Evolutionary conservation across 2,113 vertebrate species (phyloP).

Genomic region (Syngnathoides biaculeatus): DNA sequence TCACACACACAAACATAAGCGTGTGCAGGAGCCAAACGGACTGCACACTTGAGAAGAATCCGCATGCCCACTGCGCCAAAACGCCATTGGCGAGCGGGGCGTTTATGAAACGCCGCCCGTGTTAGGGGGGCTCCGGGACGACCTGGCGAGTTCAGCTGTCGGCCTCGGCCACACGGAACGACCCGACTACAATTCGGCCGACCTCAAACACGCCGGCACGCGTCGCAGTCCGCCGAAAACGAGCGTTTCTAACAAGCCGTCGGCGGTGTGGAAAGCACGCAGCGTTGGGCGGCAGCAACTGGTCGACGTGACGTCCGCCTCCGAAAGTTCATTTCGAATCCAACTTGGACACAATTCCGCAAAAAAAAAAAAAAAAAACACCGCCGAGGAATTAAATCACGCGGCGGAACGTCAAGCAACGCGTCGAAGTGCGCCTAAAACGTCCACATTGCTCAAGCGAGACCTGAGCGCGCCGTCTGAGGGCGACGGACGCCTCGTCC

Average conservation of each 20-base stretch:
- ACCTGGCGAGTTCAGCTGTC: accelerated
- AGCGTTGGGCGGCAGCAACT: neutral
- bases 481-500: conserved; percentile 17
- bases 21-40: conserved; percentile 28
- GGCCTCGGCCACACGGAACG: no score
- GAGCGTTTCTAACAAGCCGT: conserved; percentile 14
- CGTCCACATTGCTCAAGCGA: conserved; percentile 22
- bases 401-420: accelerated
- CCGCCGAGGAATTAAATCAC: accelerated
- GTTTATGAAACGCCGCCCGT: neutral
- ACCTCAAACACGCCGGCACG: accelerated
- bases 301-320: conserved; percentile 7
- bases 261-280: neutral
- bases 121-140: accelerated
- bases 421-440: conserved; percentile 7
- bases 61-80: conserved; percentile 10
- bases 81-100: neutral
- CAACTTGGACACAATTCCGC: neutral
- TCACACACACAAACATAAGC: conserved; percentile 20
- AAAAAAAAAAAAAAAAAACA: no score
- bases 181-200: conserved; percentile 21
- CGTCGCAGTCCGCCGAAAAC: neutral
- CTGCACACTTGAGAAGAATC: conserved; percentile 38
- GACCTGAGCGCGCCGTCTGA: conserved; percentile 18
- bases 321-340: conserved; percentile 39